Conservation (phyloP, 2,113 vertebrate genomes). For the Bombycilla garrulus region DNA sequence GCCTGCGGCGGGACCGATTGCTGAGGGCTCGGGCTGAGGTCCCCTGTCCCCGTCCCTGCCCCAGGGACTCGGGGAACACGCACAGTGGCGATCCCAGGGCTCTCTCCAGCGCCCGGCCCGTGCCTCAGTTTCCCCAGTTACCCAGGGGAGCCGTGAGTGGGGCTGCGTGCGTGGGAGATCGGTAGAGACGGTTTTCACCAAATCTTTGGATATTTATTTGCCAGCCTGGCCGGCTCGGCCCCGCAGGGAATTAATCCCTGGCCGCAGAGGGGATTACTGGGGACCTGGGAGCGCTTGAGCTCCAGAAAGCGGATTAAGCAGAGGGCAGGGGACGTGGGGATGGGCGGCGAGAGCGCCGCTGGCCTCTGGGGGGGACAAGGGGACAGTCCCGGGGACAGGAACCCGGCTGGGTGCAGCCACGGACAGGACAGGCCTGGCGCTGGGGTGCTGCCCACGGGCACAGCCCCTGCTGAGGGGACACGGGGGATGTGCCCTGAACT, state of each 20-base stretch:
- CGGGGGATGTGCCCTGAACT: accelerated
- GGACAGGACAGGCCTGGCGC: neutral
- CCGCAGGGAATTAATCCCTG: slow-evolving; percentile 7
- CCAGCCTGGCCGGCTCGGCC: neutral
- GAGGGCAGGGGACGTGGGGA: neutral
- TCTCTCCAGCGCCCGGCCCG: accelerated
- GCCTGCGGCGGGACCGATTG: neutral
- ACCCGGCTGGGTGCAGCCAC: neutral
- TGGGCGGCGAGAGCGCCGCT: neutral
- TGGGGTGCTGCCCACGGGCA: neutral
- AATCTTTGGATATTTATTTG: neutral
- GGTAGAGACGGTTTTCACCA: neutral
- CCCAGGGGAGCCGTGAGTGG: accelerated
- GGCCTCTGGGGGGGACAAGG: neutral
- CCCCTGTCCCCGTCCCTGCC: neutral
- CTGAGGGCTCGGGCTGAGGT: neutral
- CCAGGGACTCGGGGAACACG: neutral
- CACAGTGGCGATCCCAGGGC: accelerated
- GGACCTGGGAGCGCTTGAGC: neutral
- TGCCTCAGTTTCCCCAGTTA: neutral
- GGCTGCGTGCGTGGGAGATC: accelerated
- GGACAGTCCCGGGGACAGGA: neutral
- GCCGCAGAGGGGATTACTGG: neutral
- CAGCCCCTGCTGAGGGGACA: accelerated
- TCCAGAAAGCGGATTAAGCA: neutral